Percentiles rank a stretch among this genome's conserved stretches.
These are phyloP conservation scores for Diplogasteroides magnus DNA, from an alignment of 1,140 invertebrate species.

Conservation along the genomic window DNA sequence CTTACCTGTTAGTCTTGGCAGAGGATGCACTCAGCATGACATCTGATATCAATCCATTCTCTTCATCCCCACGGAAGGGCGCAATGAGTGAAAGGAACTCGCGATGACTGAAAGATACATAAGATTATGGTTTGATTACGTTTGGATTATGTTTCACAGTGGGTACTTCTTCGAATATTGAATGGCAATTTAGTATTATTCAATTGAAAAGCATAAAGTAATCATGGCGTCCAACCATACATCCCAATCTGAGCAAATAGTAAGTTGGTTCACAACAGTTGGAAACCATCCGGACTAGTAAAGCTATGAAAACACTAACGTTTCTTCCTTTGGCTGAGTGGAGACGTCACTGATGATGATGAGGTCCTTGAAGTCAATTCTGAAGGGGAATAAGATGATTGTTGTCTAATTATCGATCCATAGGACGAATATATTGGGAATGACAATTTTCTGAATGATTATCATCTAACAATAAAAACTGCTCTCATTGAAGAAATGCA, in stretches of 20 bases:
- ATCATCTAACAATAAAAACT: too few species aligned
- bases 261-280: not conserved
- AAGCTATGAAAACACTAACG: too few species aligned
- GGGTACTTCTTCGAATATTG: too few species aligned
- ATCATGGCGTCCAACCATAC: constrained; percentile 20
- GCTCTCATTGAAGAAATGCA: too few species aligned
- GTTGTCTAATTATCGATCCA: too few species aligned
- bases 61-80: not conserved
- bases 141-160: too few species aligned
- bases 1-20: not conserved
- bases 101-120: not conserved
- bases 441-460: too few species aligned
- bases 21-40: not conserved
- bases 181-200: too few species aligned
- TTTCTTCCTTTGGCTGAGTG: constrained; percentile 61
- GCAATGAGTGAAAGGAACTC: not conserved
- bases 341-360: constrained; percentile 74
- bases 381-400: too few species aligned
- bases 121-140: too few species aligned
- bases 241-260: too few species aligned
- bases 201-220: constrained; percentile 4
- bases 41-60: not conserved
- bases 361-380: constrained; percentile 88
- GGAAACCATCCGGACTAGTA: constrained; percentile 11
- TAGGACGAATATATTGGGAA: too few species aligned